Percentiles rank a stretch among this genome's conserved stretches.
Evolutionary conservation across 2,888 invertebrate species (phyloP).

Genomic region (Melipona bicolor): DNA sequence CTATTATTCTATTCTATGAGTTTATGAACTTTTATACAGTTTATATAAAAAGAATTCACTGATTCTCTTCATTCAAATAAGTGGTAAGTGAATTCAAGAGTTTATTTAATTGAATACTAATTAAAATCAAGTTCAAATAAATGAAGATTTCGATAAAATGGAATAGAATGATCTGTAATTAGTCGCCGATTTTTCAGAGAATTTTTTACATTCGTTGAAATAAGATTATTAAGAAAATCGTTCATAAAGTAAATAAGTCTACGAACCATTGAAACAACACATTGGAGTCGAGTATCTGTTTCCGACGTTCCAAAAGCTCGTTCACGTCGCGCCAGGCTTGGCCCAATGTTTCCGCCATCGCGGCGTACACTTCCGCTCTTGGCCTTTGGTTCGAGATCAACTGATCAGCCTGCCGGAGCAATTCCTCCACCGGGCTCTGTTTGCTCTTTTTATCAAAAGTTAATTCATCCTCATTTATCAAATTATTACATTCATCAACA

Average conservation of each 20-base stretch:
- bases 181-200: no score
- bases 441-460: constrained; percentile 87
- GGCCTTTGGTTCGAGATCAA: constrained; percentile 91
- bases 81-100: no score
- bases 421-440: constrained; percentile 94
- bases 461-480: neutral
- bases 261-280: constrained; percentile 90
- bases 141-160: no score
- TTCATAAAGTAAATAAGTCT: neutral
- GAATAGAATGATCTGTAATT: neutral
- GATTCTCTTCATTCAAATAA: no score
- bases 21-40: no score
- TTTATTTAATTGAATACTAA: no score
- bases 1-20: no score
- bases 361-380: constrained; percentile 92
- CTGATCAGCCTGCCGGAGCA: constrained; percentile 94
- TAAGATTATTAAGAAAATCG: no score
- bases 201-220: no score
- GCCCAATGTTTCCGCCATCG: constrained; percentile 93
- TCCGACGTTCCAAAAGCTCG: constrained; percentile 90
- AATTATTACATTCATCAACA: no score
- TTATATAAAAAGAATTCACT: no score
- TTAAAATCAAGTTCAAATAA: no score
- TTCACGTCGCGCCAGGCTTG: constrained; percentile 94
- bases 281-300: constrained; percentile 91